Conservation (phyloP, 1,140 invertebrate genomes). For the Eurosta solidaginis region DNA sequence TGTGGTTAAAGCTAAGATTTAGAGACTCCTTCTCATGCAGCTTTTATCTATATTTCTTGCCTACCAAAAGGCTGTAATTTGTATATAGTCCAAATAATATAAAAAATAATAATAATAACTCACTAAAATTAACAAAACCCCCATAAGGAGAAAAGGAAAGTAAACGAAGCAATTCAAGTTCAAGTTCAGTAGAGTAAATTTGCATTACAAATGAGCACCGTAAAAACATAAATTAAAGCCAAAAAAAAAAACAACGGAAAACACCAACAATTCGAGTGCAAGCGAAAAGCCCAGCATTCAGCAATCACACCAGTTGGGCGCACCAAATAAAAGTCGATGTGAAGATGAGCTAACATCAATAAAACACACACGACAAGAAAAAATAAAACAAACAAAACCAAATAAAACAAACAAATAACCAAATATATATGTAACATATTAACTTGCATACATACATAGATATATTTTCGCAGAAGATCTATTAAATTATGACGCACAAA, state of each 20-base stretch:
- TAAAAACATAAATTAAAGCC: not conserved
- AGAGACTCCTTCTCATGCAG: too few relatives aligned
- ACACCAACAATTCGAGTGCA: not conserved
- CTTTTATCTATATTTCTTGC: too few relatives aligned
- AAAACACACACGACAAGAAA: not conserved
- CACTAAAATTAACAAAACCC: too few relatives aligned
- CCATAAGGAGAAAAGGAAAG: not conserved
- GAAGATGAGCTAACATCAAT: not conserved
- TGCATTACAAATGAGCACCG: not conserved
- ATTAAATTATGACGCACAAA: too few relatives aligned
- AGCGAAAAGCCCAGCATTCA: not conserved
- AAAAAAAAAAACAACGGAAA: not conserved
- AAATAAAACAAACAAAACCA: not conserved
- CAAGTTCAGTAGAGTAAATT: conserved; percentile 9
- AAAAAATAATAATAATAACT: too few relatives aligned
- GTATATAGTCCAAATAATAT: too few relatives aligned
- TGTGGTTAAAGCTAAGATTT: too few relatives aligned
- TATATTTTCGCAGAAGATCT: too few relatives aligned
- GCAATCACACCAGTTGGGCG: not conserved
- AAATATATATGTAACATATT: too few relatives aligned
- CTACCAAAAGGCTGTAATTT: too few relatives aligned
- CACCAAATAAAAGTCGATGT: not conserved
- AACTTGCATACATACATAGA: too few relatives aligned
- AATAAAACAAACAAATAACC: too few relatives aligned
- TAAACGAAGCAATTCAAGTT: not conserved